phyloP scores from a whole-genome alignment of 2,888 invertebrate species.

The Tetragonisca angustula region DNA sequence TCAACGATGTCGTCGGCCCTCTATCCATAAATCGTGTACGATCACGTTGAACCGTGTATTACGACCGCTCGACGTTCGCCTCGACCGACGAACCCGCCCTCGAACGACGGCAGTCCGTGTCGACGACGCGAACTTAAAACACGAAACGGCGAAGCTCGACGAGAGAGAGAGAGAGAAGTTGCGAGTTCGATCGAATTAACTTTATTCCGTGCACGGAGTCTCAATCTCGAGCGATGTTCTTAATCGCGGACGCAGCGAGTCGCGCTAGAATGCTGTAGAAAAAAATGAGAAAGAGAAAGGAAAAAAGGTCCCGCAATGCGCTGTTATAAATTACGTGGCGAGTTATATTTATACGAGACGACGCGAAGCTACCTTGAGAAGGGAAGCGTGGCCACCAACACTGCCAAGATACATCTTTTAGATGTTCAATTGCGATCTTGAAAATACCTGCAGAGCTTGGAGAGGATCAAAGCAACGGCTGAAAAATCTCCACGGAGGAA shows the following conservation, averaged over 20 bases:
- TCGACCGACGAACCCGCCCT: too few relatives aligned
- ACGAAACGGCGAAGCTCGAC: neutral
- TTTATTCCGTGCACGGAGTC: neutral
- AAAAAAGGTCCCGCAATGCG: neutral
- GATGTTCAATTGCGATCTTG: constrained; percentile 40
- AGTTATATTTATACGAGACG: constrained; percentile 36
- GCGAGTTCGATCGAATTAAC: neutral
- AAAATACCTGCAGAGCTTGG: constrained; percentile 22
- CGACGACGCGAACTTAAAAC: neutral
- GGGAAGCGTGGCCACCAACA: neutral
- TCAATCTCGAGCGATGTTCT: neutral
- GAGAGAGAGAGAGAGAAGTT: too few relatives aligned
- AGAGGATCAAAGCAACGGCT: constrained; percentile 21
- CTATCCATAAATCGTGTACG: neutral
- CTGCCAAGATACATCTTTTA: constrained; percentile 28
- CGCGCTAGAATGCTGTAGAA: neutral
- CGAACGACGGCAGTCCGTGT: too few relatives aligned
- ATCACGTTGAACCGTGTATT: too few relatives aligned
- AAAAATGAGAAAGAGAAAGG: neutral
- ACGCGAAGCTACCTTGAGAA: constrained; percentile 13
- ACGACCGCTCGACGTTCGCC: too few relatives aligned
- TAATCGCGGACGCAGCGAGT: neutral
- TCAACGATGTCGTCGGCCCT: constrained; percentile 18
- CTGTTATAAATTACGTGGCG: constrained; percentile 33
- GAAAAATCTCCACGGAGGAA: constrained; percentile 22